These are phyloP conservation scores for Nixonia krombeini DNA, from an alignment of 1,140 invertebrate genomes.

Conservation along the genomic window DNA sequence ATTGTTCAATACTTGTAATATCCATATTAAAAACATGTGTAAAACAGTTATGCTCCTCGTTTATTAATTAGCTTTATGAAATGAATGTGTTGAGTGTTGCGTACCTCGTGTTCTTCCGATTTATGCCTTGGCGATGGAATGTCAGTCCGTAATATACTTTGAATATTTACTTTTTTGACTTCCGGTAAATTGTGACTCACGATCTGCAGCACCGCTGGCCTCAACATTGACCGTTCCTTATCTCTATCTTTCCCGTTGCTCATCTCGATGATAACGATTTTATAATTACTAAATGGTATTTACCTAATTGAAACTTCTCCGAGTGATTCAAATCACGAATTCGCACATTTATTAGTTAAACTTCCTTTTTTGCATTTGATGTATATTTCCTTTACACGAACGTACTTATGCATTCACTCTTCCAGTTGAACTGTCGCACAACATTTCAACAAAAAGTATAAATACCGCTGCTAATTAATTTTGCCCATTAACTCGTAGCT, in stretches of 20 bases:
- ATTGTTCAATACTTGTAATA: no score
- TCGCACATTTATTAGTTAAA: no score
- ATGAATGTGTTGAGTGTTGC: neutral
- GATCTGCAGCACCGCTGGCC: slow-evolving; percentile 14
- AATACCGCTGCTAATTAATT: slow-evolving; percentile 25
- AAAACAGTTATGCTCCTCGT: no score
- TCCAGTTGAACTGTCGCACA: slow-evolving; percentile 13
- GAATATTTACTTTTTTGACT: slow-evolving; percentile 18
- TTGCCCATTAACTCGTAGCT: slow-evolving; percentile 9
- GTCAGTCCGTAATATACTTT: slow-evolving; percentile 23
- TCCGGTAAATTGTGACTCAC: slow-evolving; percentile 23
- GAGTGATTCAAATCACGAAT: no score
- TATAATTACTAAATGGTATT: neutral
- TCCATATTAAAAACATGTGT: no score
- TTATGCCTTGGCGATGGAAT: neutral
- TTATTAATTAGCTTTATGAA: no score
- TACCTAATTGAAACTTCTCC: neutral
- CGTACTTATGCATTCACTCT: neutral
- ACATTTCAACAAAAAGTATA: slow-evolving; percentile 11
- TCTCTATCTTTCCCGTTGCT: neutral
- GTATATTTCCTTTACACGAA: neutral
- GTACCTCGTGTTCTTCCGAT: slow-evolving; percentile 3
- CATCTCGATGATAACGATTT: slow-evolving; percentile 8
- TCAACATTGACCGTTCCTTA: neutral
- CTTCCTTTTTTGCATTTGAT: neutral